Base-by-base conservation (phyloP, 37 sponge, comb jelly and placozoan species). In the Aplysina aerophoba region DNA sequence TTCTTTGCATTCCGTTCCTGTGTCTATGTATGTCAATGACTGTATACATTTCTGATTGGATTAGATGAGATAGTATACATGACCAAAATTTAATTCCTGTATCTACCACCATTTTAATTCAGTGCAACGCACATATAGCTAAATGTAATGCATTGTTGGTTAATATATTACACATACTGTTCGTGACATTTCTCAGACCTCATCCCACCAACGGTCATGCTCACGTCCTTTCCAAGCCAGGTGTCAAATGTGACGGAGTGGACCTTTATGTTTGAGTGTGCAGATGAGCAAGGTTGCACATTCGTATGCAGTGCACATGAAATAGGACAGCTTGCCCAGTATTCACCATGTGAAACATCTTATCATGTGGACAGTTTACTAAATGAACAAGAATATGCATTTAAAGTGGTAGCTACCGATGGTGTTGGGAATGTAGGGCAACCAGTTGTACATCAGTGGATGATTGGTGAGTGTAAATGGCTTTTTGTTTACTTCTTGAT, bases 371-470 rank as follows among this genome's bases (percentile, higher is more conserved):
- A 44, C 8, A 8, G 50, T 83, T 27, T 83, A 4, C 44, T 22
- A 24, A 77, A 61, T 22, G 79, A 55, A 20, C 19, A 12, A 2
- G 12, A 59, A 1, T 85, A 85, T 85, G 63, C 15, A 4, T 75
- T 88, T 15, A 20, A 62, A 21, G 83, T 88, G 14, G 40, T 59
- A 34, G 83, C 83, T 17, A 83, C 83, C 44, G 88, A 88, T 74
- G 24, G 4, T 6, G 88, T 83, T 60, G 83, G 88, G 24, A 88
- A 88, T 63, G 38, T n/a, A 13, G 88, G 78, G 15, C 33, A 25
- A 8, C 16, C 31, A 37, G 36, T 59, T 13, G 35, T 0, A 11
- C 73, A 83, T 59, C 27, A 33, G 12, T 88, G 88, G 88, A 85
- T 0, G 77, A 38, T 85, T 63, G 86, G 86, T 85, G 36, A 38